Base-by-base conservation (phyloP, 1,140 invertebrate species). In the Arctopsyche grandis region DNA sequence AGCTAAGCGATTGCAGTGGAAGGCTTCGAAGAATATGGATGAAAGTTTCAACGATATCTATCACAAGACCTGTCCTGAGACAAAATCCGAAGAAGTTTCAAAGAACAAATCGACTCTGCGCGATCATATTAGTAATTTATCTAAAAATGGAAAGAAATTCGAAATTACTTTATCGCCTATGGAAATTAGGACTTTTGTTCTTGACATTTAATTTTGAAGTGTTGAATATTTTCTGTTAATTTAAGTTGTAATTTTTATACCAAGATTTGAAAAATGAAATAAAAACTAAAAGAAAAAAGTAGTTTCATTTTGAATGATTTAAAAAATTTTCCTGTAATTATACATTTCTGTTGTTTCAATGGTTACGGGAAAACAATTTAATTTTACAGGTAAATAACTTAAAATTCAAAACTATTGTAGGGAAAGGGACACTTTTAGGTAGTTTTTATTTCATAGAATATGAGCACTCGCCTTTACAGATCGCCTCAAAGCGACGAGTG, bases 1-100 rank as follows among this genome's bases (percentile, higher is more conserved):
- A 73, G 86, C 88, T 0, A 85, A 90, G 24, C 86, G 90, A 71
- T 86, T 93, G 78, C 83, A 90, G 73, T 93, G 91, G 91, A 80
- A 84, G 5, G 24, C 78, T 38, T 44, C 56, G 10, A 22, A 75
- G 5, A 22, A 14, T 19, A 75, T 69, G 52, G 12, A 44, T 1
- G 24, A 73, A n/a, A 29, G 70, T 56, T 70, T 78, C 19, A 78
- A 78, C 24, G 38, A 77, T 38, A 26, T 22, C n/a, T 66, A 77
- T 38, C 24, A 75, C 7, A 75, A 48, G 14, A 14, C 29, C 5
- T 29, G 14, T 38, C 38, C 24, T 12, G 26, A 43, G 7, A 74
- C 0, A 74, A 70, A 70, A 26, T 66, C 22, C 10, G 12, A 48
- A 73, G 10, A 48, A 46, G 14, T 0, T 46, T 21, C 19, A 12